A percentile compares a stretch with the other conserved stretches of the same genome.
Evolutionary conservation across 2,797 vertebrate genomes (phyloP).

Genomic region (Balearica regulorum): DNA sequence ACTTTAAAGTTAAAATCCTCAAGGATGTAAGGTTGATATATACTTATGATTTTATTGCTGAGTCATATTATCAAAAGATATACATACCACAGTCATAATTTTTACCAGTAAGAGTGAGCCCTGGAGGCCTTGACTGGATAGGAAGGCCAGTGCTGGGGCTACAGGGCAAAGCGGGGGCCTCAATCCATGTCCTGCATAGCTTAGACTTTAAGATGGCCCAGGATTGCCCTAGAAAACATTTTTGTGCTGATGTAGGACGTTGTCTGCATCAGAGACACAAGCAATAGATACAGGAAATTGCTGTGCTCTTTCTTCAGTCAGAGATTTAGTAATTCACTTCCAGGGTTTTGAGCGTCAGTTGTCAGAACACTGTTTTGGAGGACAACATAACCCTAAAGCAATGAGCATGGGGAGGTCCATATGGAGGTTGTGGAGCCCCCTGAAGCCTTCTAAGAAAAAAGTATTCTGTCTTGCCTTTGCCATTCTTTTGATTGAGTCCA

Average conservation of each 20-base stretch:
- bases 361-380: background rate
- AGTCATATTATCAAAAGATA: background rate
- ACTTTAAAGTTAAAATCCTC: background rate
- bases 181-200: accelerated
- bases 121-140: background rate
- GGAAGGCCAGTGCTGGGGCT: background rate
- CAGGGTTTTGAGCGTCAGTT: background rate
- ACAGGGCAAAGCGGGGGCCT: background rate
- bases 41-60: background rate
- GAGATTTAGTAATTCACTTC: background rate
- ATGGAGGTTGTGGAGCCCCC: background rate
- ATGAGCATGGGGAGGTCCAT: background rate
- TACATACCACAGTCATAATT: background rate
- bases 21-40: background rate
- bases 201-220: background rate
- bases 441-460: background rate
- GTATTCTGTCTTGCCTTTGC: background rate
- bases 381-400: background rate
- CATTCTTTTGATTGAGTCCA: background rate
- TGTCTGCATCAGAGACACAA: background rate
- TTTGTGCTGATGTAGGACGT: background rate
- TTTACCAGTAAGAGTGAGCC: background rate
- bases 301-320: background rate
- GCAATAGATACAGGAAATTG: background rate
- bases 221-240: background rate